A percentile compares a stretch with the other conserved stretches of the same genome.
Conservation (phyloP, 2,888 invertebrate species). For the Endomychus coccineus region DNA sequence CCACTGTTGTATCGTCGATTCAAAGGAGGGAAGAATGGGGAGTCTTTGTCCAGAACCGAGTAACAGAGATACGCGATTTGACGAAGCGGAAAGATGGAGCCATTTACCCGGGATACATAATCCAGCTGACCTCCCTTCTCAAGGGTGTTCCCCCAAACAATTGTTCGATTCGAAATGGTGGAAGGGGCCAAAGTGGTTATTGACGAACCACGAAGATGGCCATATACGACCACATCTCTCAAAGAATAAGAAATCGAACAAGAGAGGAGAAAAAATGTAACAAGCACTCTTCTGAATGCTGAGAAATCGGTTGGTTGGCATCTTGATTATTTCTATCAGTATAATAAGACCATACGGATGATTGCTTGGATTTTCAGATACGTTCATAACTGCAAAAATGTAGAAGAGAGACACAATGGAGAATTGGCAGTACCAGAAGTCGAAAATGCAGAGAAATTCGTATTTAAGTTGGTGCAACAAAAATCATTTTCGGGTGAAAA, state of each 20-base stretch:
- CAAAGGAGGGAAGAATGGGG: no score
- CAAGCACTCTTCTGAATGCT: slow-evolving; percentile 7
- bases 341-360: slow-evolving; percentile 19
- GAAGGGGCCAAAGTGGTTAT: slow-evolving; percentile 29
- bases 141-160: no score
- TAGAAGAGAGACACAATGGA: slow-evolving; percentile 2
- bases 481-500: slow-evolving; percentile 1
- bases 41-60: no score
- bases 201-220: slow-evolving; percentile 21
- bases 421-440: slow-evolving; percentile 1
- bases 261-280: slow-evolving; percentile 9
- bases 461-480: no score
- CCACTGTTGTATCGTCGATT: no score
- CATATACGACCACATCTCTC: no score
- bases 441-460: slow-evolving; percentile 11
- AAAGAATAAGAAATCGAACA: slow-evolving; percentile 13
- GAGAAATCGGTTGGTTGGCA: not conserved
- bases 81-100: slow-evolving; percentile 22
- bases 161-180: no score
- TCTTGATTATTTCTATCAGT: slow-evolving; percentile 14
- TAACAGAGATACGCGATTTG: no score
- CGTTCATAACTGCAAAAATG: not conserved
- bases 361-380: slow-evolving; percentile 18
- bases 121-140: no score
- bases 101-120: slow-evolving; percentile 35